Conservation (phyloP, 2,797 vertebrate species). For the Gallinago nigripennis region DNA sequence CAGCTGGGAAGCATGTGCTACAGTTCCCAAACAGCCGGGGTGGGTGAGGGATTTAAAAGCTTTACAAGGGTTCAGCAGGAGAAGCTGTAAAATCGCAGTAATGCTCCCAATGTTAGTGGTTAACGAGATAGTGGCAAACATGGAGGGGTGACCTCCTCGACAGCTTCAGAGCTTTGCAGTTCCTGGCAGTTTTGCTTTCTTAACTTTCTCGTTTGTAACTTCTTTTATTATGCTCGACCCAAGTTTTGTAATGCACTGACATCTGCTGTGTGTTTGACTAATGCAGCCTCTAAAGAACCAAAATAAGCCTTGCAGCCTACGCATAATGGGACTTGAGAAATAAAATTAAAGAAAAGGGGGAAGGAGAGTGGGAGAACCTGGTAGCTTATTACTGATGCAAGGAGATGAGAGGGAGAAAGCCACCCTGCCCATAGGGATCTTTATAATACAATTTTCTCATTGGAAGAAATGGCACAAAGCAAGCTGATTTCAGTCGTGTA, state of each 20-base stretch:
- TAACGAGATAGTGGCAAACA: background rate
- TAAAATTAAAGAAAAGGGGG: background rate
- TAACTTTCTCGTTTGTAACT: background rate
- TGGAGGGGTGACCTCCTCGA: background rate
- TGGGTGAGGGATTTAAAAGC: background rate
- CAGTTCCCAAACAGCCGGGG: background rate
- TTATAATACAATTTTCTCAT: background rate
- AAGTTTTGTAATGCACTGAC: slow-evolving; percentile 69
- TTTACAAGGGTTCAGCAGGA: background rate
- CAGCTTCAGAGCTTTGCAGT: background rate
- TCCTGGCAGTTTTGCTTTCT: background rate
- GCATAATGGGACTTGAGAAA: background rate
- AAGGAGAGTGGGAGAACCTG: background rate
- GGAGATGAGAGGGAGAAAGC: background rate
- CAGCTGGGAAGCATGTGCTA: background rate
- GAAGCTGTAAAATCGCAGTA: background rate
- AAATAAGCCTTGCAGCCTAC: background rate
- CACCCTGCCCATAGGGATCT: background rate
- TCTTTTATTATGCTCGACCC: background rate
- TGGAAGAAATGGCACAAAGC: background rate
- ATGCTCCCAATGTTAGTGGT: background rate
- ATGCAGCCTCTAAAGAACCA: background rate
- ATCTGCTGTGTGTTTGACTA: slow-evolving; percentile 70
- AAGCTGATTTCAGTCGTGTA: background rate
- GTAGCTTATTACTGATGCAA: background rate